A percentile compares a stretch with the other conserved stretches of the same genome.
These are phyloP conservation scores for Scalopus aquaticus DNA, from an alignment of 2,113 vertebrate species.

Conservation along the genomic window DNA sequence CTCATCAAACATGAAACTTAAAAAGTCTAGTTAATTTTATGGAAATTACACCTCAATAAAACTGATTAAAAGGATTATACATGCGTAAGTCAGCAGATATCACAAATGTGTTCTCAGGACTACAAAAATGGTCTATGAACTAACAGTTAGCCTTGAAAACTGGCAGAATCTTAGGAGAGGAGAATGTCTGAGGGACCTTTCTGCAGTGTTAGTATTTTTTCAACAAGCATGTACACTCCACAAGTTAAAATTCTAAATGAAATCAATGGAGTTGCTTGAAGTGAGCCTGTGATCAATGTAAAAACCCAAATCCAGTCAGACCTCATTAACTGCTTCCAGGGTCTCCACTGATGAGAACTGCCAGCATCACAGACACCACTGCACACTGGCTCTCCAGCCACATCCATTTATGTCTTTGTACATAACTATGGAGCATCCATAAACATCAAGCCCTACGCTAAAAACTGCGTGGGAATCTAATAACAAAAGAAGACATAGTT, in stretches of 20 bases:
- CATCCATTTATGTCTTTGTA: neutral
- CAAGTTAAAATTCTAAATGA: neutral
- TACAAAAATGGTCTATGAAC: neutral
- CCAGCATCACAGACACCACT: neutral
- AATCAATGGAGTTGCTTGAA: neutral
- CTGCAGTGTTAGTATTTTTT: neutral
- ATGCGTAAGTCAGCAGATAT: neutral
- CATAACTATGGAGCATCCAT: neutral
- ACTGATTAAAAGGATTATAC: neutral
- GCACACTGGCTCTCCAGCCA: neutral
- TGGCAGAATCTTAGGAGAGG: neutral
- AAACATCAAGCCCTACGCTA: neutral
- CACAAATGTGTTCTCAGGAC: neutral
- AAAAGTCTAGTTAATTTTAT: conserved; percentile 23
- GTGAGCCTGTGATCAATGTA: neutral
- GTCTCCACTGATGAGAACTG: neutral
- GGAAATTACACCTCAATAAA: neutral
- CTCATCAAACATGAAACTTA: neutral
- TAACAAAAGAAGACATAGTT: neutral
- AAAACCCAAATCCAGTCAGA: neutral
- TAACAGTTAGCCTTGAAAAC: neutral
- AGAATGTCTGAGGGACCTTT: neutral
- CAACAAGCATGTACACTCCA: neutral
- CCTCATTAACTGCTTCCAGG: neutral
- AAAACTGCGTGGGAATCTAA: neutral